Evolutionary conservation across 35 echinoderm and acorn worm species (phyloP), one percentile per base, ranked within the genome.

Genomic region (Lytechinus pictus): DNA sequence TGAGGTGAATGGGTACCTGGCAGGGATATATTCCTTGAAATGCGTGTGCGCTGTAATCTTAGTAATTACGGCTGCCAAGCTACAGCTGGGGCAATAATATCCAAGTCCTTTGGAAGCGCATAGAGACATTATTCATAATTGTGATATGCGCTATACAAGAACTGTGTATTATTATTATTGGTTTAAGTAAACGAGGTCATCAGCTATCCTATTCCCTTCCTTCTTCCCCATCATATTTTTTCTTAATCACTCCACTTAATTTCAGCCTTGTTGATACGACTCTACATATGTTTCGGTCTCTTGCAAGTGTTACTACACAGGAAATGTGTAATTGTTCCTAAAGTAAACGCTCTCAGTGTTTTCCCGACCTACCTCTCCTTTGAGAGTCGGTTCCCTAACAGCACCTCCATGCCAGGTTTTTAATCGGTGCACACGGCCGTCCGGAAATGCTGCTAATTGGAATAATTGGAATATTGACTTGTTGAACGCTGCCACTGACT

Each of bases 381-480:
- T 13, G 56, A 88, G 86, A 90, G 29, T 90, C 5, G 10, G 9
- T 90, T 44, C 88, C 8, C 55, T 11, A 55, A 93, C 92, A 55
- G 55, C 11, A 7, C 66, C 66, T 79, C 92, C 9, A 93, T 57
- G 92, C 92, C 92, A 93, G 92, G 92, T 57, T 93, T 93, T 93
- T 93, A 93, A 93, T 93, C 92, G 55, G 29, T 28, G 92, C 88
- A 57, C 92, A 93, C 28, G 92, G 92, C 89, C 66, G 95, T 96
- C 95, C 95, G 95, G 95, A 96, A 96, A 96, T 89, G 91, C 58
- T 92, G 54, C 89, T 96, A 96, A 96, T 91, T 89, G 29, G 56
- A 56, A 89, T 96, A 96, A 96, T 96, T 96, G 95, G 91, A 96
- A 96, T 96, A 96, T 96, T 92, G 95, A 96, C 87, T 96, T 96